A percentile compares a stretch with the other conserved stretches of the same genome.
phyloP scores from a whole-genome alignment of 2,888 invertebrate species.

The Crepidodera aurea region DNA sequence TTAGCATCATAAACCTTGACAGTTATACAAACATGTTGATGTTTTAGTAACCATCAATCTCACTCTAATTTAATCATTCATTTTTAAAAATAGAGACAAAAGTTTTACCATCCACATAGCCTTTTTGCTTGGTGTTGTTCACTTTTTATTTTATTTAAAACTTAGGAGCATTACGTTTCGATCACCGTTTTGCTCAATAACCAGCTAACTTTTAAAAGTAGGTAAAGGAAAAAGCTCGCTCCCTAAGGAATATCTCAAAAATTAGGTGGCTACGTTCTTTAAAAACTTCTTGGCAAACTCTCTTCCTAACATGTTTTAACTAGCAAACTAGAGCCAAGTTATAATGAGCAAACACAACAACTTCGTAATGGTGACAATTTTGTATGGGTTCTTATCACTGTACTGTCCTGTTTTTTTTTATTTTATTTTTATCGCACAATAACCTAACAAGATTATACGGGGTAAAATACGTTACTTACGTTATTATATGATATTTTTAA shows the following conservation, averaged over 20 bases:
- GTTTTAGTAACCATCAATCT: too few species aligned
- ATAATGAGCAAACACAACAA: constrained; percentile 26
- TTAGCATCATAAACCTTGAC: too few species aligned
- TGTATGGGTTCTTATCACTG: constrained; percentile 9
- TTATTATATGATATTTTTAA: too few species aligned
- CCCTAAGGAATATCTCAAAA: constrained; percentile 10
- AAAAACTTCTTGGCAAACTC: constrained; percentile 13
- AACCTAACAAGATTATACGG: background rate
- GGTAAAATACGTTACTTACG: too few species aligned
- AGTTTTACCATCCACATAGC: too few species aligned
- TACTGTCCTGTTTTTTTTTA: background rate
- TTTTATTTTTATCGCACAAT: background rate
- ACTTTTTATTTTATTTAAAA: background rate
- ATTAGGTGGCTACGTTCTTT: constrained; percentile 8
- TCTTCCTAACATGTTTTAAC: constrained; percentile 24
- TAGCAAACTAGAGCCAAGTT: constrained; percentile 27
- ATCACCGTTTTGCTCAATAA: constrained; percentile 1
- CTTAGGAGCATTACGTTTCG: background rate
- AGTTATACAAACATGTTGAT: too few species aligned
- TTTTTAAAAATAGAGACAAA: too few species aligned
- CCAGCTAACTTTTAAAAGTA: constrained; percentile 4
- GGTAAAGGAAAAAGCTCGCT: constrained; percentile 3
- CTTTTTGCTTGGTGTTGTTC: too few species aligned
- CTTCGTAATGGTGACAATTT: constrained; percentile 24
- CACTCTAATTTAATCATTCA: too few species aligned